phyloP scores from a whole-genome alignment of 1,140 invertebrate species.

The Belonocnema kinseyi region DNA sequence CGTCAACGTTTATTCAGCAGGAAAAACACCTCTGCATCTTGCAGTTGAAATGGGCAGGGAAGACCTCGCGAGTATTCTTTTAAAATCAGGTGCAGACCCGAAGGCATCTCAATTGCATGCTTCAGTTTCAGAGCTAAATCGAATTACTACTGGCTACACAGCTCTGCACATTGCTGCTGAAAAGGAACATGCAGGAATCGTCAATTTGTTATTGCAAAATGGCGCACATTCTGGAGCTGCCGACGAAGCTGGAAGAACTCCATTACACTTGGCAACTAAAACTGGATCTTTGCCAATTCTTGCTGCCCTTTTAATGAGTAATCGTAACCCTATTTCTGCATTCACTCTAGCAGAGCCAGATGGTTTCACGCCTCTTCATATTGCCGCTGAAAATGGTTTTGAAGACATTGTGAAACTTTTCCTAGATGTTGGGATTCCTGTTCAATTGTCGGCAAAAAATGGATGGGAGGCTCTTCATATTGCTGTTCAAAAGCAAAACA shows the following conservation, averaged over 20 bases:
- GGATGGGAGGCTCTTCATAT: not conserved
- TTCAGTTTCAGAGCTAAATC: no score
- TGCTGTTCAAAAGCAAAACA: constrained; percentile 33
- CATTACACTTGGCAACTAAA: not conserved
- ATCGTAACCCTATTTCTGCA: not conserved
- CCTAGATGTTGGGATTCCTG: not conserved
- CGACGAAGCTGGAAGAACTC: not conserved
- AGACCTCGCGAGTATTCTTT: no score
- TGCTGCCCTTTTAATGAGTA: not conserved
- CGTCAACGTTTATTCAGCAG: no score
- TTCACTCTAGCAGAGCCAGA: not conserved
- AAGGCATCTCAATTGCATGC: no score
- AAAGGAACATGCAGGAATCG: not conserved
- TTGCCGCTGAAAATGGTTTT: not conserved
- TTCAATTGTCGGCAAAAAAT: not conserved
- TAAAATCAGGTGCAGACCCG: no score
- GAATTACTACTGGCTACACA: not conserved
- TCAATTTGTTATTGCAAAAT: not conserved
- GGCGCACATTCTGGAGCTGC: not conserved
- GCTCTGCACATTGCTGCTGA: not conserved
- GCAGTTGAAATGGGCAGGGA: no score
- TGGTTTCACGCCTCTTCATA: not conserved
- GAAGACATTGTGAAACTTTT: not conserved
- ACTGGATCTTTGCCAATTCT: not conserved
- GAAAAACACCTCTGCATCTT: no score